phyloP scores from a whole-genome alignment of 1,140 invertebrate genomes.

The Arctopsyche grandis region DNA sequence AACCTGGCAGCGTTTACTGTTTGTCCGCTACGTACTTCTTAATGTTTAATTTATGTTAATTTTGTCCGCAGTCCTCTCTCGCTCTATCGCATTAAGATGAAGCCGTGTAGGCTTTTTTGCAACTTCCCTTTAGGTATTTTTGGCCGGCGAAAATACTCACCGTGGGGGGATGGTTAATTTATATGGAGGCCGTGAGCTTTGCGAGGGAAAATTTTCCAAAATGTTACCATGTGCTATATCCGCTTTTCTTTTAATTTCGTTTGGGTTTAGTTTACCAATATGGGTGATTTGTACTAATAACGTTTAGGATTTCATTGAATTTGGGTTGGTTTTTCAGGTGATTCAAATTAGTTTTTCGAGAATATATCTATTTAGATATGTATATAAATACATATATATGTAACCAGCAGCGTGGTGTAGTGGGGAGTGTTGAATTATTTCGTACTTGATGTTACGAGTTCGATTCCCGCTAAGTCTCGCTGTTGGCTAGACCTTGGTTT shows the following conservation, averaged over 20 bases:
- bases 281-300: too few relatives aligned
- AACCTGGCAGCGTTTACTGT: neutral
- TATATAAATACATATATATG: too few relatives aligned
- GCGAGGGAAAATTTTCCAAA: constrained; percentile 14
- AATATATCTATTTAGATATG: too few relatives aligned
- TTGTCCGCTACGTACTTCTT: neutral
- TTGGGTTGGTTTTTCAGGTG: too few relatives aligned
- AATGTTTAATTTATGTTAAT: constrained; percentile 49
- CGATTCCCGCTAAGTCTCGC: too few relatives aligned
- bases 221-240: neutral
- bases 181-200: constrained; percentile 22
- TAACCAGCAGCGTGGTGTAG: too few relatives aligned
- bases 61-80: constrained; percentile 21
- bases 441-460: too few relatives aligned
- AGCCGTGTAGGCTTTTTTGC: constrained; percentile 23
- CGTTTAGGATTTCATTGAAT: too few relatives aligned
- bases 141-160: constrained; percentile 16
- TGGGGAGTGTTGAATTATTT: too few relatives aligned
- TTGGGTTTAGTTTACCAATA: neutral
- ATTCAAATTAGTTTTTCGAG: too few relatives aligned
- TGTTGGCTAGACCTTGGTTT: too few relatives aligned
- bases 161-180: constrained; percentile 14
- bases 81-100: constrained; percentile 40
- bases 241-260: neutral
- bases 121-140: neutral